Evolutionary conservation across 2,888 invertebrate species (phyloP).

Genomic region (Orthosia cruda): DNA sequence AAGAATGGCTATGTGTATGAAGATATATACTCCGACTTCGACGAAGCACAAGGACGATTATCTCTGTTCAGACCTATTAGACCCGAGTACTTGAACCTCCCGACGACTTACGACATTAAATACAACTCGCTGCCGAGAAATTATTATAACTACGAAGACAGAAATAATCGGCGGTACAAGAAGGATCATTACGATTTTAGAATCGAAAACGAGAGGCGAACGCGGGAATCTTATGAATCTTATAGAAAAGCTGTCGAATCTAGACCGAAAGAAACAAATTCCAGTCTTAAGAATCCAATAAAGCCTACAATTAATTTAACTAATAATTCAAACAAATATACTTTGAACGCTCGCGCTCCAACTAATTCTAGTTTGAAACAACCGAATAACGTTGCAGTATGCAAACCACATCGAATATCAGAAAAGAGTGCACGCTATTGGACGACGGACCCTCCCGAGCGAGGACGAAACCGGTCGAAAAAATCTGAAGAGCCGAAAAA

Average conservation of each 20-base stretch:
- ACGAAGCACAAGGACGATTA: constrained; percentile 88
- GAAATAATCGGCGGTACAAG: constrained; percentile 79
- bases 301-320: constrained; percentile 55
- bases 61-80: constrained; percentile 89
- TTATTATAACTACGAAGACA: constrained; percentile 84
- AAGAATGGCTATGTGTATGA: constrained; percentile 90
- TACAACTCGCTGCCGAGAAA: constrained; percentile 88
- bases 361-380: constrained; percentile 65
- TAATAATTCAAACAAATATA: constrained; percentile 42
- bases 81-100: constrained; percentile 89
- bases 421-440: constrained; percentile 87
- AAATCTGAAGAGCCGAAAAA: constrained; percentile 87
- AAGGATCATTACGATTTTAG: constrained; percentile 89
- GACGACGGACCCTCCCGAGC: constrained; percentile 85
- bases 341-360: constrained; percentile 67
- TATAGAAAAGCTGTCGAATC: constrained; percentile 72
- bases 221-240: constrained; percentile 81
- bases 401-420: constrained; percentile 85
- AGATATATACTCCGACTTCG: constrained; percentile 90
- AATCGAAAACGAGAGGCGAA: constrained; percentile 82
- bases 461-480: constrained; percentile 77
- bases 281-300: constrained; percentile 56
- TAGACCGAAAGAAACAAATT: constrained; percentile 59
- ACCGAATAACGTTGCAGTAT: constrained; percentile 87
- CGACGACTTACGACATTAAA: constrained; percentile 84